These are phyloP conservation scores for Orchesella flavescens DNA, from an alignment of 2,888 invertebrate species.

Conservation along the genomic window DNA sequence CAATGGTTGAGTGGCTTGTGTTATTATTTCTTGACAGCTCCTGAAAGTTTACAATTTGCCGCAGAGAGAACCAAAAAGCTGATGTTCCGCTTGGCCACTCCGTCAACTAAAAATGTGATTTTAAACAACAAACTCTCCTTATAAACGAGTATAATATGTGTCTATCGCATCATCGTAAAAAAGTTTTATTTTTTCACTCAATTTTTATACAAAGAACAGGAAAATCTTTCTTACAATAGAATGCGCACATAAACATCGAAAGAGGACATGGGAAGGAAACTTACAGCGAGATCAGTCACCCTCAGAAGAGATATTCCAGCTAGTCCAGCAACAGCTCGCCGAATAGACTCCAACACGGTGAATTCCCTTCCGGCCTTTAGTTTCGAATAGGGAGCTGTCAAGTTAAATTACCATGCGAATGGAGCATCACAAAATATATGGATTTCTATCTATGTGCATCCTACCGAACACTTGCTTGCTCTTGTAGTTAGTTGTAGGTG, in stretches of 20 bases:
- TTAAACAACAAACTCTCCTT: slow-evolving; percentile 9
- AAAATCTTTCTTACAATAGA: background rate
- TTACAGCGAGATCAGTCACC: slow-evolving; percentile 74
- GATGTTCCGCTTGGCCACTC: slow-evolving; percentile 72
- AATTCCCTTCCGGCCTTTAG: slow-evolving; percentile 71
- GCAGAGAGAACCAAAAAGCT: slow-evolving; percentile 74
- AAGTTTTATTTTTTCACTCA: background rate
- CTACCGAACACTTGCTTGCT: background rate
- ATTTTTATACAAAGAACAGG: background rate
- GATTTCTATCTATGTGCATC: slow-evolving; percentile 9
- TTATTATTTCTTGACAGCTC: slow-evolving; percentile 72
- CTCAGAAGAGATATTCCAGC: slow-evolving; percentile 73
- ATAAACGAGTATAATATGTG: background rate
- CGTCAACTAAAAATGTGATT: slow-evolving; percentile 69
- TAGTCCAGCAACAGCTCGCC: slow-evolving; percentile 73
- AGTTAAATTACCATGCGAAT: slow-evolving; percentile 59
- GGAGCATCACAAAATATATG: slow-evolving; percentile 36
- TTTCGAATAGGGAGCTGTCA: slow-evolving; percentile 70
- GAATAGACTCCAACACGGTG: slow-evolving; percentile 73
- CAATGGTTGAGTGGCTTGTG: slow-evolving; percentile 72
- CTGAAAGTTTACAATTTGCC: slow-evolving; percentile 73
- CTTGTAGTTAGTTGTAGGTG: background rate
- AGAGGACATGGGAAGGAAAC: slow-evolving; percentile 38
- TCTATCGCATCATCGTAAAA: background rate
- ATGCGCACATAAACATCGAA: background rate